Evolutionary conservation across 2,113 vertebrate genomes (phyloP).

Genomic region (Condylura cristata): DNA sequence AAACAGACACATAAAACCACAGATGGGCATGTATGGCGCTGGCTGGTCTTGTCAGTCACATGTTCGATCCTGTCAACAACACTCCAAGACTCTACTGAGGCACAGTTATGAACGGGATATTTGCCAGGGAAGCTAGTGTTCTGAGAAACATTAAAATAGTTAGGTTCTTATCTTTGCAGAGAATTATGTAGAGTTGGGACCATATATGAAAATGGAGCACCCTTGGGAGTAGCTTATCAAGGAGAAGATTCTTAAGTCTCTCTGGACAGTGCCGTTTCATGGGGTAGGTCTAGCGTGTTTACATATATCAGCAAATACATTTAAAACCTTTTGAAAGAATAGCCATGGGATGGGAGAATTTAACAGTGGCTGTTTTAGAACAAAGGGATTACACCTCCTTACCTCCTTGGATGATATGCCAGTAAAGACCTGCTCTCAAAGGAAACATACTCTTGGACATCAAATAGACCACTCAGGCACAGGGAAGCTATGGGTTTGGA

Average conservation of each 20-base stretch:
- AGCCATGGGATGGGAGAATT: background rate
- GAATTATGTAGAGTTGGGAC: background rate
- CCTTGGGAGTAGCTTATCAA: background rate
- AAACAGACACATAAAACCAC: background rate
- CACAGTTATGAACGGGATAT: background rate
- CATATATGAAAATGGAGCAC: background rate
- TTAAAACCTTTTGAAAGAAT: background rate
- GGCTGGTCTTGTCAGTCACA: background rate
- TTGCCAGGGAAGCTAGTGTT: background rate
- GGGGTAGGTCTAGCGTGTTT: background rate
- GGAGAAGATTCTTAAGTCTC: background rate
- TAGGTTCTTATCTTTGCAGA: conserved; percentile 9
- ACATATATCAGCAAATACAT: background rate
- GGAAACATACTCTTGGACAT: conserved; percentile 70
- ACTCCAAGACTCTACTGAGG: background rate
- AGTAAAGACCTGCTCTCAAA: conserved; percentile 69
- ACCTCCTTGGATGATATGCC: conserved; percentile 58
- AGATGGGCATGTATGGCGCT: background rate
- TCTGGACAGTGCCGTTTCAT: background rate
- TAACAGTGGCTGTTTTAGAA: conserved; percentile 56
- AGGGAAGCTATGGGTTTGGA: conserved; percentile 67
- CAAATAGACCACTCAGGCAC: conserved; percentile 74
- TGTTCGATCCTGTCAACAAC: background rate
- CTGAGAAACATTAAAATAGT: background rate
- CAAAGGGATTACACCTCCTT: conserved; percentile 67